Base-by-base conservation (phyloP, 2,888 invertebrate species). In the Melanostoma scalare region DNA sequence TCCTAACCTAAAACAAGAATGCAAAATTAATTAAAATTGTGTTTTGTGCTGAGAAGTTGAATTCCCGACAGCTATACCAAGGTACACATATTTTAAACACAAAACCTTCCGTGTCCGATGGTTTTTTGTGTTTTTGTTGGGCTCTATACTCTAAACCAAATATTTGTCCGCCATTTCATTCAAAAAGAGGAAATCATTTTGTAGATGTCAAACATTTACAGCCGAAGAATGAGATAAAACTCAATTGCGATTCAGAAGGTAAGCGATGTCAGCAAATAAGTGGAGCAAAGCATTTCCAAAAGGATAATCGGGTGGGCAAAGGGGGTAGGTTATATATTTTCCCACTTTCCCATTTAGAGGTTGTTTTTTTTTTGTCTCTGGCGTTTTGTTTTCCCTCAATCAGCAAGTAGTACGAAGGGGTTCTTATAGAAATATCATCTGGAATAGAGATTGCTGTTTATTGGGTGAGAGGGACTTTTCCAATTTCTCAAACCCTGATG, bases 1-100 rank as follows among this genome's bases (percentile, higher is more conserved):
- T 35, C 31, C 20, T 3, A 44, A 50, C 30, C n/a, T n/a, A 42
- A 50, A 46, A 36, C 6, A 63, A 63, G 81, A 77, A 77, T 77
- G 53, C 50, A 52, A 82, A 82, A 77, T 82, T 82, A 82, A 82
- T 82, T 82, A 77, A 82, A 82, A 82, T 40, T 63, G 50, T 82
- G 72, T 69, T 73, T 67, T 55, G 42, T 69, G 52, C 48, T 56
- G 68, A 73, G 68, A 42, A 56, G 42, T 55, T 48, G 69, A 56
- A 38, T 56, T 44, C 55, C 38, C 9, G 36, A 71, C 42, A 48
- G 30, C 38, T 40, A 8, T 36, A 55, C 20, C 20, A 20, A 20
- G 20, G 20, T 20, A 20, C 20, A 20, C 20, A 20, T 20, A 20
- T 20, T 20, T 46, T 42, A 4, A n/a, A 31, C 50, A 50, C 30